These are phyloP conservation scores for Bos javanicus DNA, from an alignment of 2,113 vertebrate genomes.

Conservation along the genomic window DNA sequence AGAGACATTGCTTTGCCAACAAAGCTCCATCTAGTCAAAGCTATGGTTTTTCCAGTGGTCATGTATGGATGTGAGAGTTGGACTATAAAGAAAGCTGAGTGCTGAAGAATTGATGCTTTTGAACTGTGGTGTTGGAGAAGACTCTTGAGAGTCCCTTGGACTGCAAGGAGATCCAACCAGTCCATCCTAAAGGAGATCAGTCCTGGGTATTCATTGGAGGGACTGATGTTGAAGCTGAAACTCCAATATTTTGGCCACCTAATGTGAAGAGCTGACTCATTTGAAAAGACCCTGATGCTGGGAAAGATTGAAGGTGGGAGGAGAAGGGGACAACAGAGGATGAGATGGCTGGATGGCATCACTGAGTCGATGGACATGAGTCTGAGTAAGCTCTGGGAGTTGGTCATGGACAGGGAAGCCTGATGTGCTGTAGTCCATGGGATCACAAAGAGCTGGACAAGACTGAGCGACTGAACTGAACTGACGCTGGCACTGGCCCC, in stretches of 20 bases:
- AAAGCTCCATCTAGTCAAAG: neutral
- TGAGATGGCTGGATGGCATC: neutral
- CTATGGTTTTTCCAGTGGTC: neutral
- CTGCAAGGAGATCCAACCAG: neutral
- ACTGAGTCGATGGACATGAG: neutral
- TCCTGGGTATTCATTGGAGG: neutral
- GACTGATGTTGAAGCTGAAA: neutral
- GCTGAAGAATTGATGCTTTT: neutral
- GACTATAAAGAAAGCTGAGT: accelerated
- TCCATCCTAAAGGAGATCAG: neutral
- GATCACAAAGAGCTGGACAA: neutral
- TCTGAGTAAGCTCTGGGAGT: neutral
- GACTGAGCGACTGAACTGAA: neutral
- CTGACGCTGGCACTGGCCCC: neutral
- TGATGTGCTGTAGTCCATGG: accelerated
- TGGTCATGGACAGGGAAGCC: neutral
- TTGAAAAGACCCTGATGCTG: neutral
- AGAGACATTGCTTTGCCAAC: neutral
- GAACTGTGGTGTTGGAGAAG: neutral
- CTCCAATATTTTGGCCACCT: neutral
- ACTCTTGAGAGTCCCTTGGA: neutral
- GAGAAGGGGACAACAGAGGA: neutral
- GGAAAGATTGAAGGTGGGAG: neutral
- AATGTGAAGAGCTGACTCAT: neutral
- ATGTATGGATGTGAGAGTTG: neutral